Percentiles rank a stretch among this genome's conserved stretches.
phyloP scores from a whole-genome alignment of 2,888 invertebrate genomes.

The Aleiodes testaceus region DNA sequence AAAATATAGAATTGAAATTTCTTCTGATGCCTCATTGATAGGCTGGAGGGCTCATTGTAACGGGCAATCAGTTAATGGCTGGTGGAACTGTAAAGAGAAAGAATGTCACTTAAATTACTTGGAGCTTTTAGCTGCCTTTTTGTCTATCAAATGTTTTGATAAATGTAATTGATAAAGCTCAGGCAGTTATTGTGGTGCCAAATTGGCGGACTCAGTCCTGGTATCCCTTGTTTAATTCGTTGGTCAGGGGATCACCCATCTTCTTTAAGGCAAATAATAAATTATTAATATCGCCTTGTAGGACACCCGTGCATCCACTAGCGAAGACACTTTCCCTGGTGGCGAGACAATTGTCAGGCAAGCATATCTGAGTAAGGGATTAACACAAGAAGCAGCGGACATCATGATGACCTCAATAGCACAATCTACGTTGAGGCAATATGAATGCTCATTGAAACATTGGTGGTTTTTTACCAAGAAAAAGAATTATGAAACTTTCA shows the following conservation, averaged over 20 bases:
- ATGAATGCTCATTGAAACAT: conserved; percentile 46
- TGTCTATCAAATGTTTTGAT: conserved; percentile 50
- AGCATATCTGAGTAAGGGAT: conserved; percentile 24
- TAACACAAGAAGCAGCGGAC: conserved; percentile 36
- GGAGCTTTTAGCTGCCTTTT: conserved; percentile 48
- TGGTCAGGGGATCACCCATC: conserved; percentile 11
- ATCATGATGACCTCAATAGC: conserved; percentile 51
- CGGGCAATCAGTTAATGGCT: conserved; percentile 35
- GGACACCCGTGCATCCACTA: conserved; percentile 33
- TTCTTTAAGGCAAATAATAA: conserved; percentile 6
- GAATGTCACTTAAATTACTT: conserved; percentile 49
- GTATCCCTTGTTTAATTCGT: conserved; percentile 24
- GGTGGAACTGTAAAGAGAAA: conserved; percentile 50
- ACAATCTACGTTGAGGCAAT: conserved; percentile 51
- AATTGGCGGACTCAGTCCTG: conserved; percentile 41
- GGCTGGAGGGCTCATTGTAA: conserved; percentile 51
- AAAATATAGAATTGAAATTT: conserved; percentile 43
- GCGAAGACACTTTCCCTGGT: conserved; percentile 38
- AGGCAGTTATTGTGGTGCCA: conserved; percentile 35
- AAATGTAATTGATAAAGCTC: conserved; percentile 39
- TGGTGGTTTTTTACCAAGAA: conserved; percentile 51
- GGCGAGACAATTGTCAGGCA: conserved; percentile 38
- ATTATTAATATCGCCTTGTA: conserved; percentile 30
- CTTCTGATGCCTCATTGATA: conserved; percentile 48
- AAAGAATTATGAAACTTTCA: conserved; percentile 5